Evolutionary conservation across 2,113 vertebrate species (phyloP).

Genomic region (Cavia aperea): DNA sequence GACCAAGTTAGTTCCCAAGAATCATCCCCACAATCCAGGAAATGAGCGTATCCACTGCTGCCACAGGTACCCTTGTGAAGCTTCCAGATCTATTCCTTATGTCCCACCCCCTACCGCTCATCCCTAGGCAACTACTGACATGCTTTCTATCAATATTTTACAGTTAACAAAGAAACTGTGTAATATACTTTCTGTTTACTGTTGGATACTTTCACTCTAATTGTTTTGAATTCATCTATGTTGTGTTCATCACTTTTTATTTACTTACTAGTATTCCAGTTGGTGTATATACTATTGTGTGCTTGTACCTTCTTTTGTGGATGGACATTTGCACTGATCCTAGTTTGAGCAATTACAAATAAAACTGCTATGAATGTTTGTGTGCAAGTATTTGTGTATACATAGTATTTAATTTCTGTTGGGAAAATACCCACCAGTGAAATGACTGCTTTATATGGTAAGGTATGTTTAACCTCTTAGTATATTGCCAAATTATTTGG

Average conservation of each 20-base stretch:
- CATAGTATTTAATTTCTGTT: not conserved
- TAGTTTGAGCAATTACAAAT: not conserved
- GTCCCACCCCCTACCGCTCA: not conserved
- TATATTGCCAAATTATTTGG: not conserved
- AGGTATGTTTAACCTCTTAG: not conserved
- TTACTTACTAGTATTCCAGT: not conserved
- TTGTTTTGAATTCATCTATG: not conserved
- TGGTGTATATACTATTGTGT: not conserved
- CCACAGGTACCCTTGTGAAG: not conserved
- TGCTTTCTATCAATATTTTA: not conserved
- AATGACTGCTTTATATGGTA: not conserved
- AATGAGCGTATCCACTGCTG: not conserved
- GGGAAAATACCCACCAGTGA: not conserved
- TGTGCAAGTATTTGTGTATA: not conserved
- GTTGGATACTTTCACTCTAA: not conserved
- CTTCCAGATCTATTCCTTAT: not conserved
- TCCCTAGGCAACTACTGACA: not conserved
- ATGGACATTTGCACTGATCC: not conserved
- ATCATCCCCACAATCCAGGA: not conserved
- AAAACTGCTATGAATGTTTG: not conserved
- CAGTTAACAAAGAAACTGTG: not conserved
- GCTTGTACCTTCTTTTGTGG: not conserved
- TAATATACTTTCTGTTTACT: too few relatives aligned
- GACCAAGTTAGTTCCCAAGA: not conserved
- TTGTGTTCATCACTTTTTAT: not conserved